phyloP scores from a whole-genome alignment of 2,888 invertebrate species.

The Lasioglossum oenotherae region DNA sequence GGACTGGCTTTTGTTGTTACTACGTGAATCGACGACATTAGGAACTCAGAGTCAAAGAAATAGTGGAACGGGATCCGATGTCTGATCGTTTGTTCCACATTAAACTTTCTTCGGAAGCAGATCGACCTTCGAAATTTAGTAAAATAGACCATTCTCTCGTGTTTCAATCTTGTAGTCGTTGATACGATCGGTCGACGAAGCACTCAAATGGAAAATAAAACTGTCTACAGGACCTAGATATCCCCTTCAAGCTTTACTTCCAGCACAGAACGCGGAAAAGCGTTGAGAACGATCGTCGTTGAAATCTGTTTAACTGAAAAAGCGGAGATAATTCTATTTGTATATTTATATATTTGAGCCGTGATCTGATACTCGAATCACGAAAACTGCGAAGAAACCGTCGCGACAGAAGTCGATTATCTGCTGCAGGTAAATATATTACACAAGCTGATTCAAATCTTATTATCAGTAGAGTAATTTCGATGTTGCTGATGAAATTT shows the following conservation, averaged over 20 bases:
- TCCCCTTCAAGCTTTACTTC: not conserved
- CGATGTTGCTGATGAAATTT: not conserved
- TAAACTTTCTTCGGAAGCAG: not conserved
- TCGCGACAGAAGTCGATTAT: not conserved
- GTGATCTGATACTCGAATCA: conserved; percentile 43
- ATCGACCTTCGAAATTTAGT: not conserved
- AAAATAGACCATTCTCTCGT: not conserved
- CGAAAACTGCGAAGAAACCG: conserved; percentile 18
- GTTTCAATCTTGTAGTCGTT: not conserved
- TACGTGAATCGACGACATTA: not conserved
- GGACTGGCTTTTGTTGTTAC: not conserved
- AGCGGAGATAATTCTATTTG: conserved; percentile 34
- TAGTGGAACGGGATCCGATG: not conserved
- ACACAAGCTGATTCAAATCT: not conserved
- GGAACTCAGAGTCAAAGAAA: not conserved
- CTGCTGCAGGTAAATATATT: not conserved
- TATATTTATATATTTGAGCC: conserved; percentile 15
- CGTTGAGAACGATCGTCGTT: not conserved
- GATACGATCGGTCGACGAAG: not conserved
- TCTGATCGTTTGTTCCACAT: not conserved
- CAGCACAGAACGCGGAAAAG: not conserved
- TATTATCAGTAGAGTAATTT: not conserved
- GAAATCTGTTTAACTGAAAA: not conserved
- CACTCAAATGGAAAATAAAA: not conserved
- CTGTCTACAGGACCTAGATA: not conserved